These are phyloP conservation scores for Cotesia congregata DNA, from an alignment of 2,888 invertebrate genomes.

Conservation along the genomic window DNA sequence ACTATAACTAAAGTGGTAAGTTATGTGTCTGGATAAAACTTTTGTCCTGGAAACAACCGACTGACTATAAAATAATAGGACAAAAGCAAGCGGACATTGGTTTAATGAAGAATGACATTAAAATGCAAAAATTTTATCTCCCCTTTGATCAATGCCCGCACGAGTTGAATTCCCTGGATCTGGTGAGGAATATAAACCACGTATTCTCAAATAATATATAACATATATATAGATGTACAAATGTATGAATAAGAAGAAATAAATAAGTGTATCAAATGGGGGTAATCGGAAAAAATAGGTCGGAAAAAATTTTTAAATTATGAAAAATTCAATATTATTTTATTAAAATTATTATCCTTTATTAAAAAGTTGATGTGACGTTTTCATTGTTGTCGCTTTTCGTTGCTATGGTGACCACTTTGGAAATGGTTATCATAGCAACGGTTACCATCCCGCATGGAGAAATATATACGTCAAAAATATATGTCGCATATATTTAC, in stretches of 20 bases:
- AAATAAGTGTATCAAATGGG: background rate
- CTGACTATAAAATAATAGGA: conserved; percentile 53
- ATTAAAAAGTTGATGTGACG: too few species aligned
- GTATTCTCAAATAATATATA: background rate
- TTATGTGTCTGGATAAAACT: conserved; percentile 51
- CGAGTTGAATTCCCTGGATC: conserved; percentile 13
- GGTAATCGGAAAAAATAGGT: background rate
- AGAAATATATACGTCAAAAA: too few species aligned
- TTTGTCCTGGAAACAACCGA: conserved; percentile 44
- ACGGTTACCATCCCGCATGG: too few species aligned
- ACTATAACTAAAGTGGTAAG: conserved; percentile 35
- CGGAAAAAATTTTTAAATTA: too few species aligned
- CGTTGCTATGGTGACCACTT: too few species aligned
- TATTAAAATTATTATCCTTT: too few species aligned
- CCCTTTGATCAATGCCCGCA: conserved; percentile 29
- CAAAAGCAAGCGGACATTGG: conserved; percentile 49
- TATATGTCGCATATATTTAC: too few species aligned
- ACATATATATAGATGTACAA: background rate
- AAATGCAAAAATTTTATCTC: conserved; percentile 50
- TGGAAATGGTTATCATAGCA: too few species aligned
- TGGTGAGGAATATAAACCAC: background rate
- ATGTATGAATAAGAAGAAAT: background rate
- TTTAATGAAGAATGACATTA: conserved; percentile 49
- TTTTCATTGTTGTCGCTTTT: too few species aligned
- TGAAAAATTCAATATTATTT: too few species aligned